These are phyloP conservation scores for Andrena trimmerana DNA, from an alignment of 2,888 invertebrate species.

Conservation along the genomic window DNA sequence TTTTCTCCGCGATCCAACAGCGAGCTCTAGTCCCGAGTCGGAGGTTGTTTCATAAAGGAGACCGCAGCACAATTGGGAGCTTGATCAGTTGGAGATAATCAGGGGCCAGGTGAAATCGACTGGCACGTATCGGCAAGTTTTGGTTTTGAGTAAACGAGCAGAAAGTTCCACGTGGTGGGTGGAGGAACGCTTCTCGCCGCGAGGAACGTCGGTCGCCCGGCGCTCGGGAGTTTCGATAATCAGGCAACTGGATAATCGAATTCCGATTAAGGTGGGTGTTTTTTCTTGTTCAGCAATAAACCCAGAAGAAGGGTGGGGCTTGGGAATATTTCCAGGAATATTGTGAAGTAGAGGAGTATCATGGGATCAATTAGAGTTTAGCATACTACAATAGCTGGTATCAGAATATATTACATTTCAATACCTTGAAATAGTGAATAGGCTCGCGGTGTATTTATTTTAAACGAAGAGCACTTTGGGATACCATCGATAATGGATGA, in stretches of 20 bases:
- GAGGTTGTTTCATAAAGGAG: background rate
- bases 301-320: background rate
- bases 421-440: too few species aligned
- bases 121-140: conserved; percentile 14
- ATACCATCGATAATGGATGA: background rate
- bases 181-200: conserved; percentile 11
- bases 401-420: too few species aligned
- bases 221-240: conserved; percentile 3
- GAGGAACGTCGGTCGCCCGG: too few species aligned
- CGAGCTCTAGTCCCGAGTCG: background rate
- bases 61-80: conserved; percentile 6
- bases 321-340: background rate
- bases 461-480: too few species aligned
- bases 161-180: conserved; percentile 6
- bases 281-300: background rate
- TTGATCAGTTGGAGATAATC: conserved; percentile 35
- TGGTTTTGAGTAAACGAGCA: conserved; percentile 29
- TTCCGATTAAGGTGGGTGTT: conserved; percentile 32
- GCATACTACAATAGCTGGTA: too few species aligned
- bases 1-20: background rate
- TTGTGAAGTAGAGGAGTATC: background rate
- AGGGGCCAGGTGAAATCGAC: conserved; percentile 7
- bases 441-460: too few species aligned
- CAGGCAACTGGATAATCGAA: conserved; percentile 41
- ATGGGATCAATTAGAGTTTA: too few species aligned